Base-by-base conservation (phyloP, 1,140 invertebrate genomes). In the Apocrypta bakeri region DNA sequence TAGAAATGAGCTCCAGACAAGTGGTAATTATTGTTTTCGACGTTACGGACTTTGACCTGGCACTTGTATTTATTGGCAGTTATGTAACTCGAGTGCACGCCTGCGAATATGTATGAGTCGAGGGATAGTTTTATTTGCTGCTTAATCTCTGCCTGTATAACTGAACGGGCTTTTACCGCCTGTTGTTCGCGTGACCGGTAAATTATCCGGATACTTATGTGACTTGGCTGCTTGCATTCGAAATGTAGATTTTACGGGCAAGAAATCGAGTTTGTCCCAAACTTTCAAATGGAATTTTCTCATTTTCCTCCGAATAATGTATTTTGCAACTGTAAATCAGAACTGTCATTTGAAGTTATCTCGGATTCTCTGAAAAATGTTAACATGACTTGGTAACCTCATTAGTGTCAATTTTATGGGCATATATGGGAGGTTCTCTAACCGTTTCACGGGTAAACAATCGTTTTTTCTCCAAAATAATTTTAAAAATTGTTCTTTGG, bases 1-100 rank as follows among this genome's bases (percentile, higher is more conserved):
- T 82, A 78, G 31, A 83, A 85, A 82, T 31, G 83, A 64, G 83
- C 79, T 83, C 29, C 77, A 7, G 40, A 7, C 40, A 64, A 82
- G 83, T 78, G 85, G 84, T 86, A 85, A 85, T 87, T n/a, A n/a
- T n/a, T 86, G 85, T 85, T 85, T 85, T 81, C 79, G 27, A 72
- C 69, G 12, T 17, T 4, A n/a, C 33, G 21, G 63, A 2, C 24
- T 25, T 66, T 66, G 2, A 25, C 63, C n/a, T 66, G 24, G 24
- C 25, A 27, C 31, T 31, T 40, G n/a, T 78, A 48, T 48, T 78
- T 78, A 78, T 78, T 78, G 37, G 37, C 63, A 68, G 31, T 78
- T 68, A 78, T 27, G 9, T n/a, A 21, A 6, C 48, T 3, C 48
- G 48, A 17, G 48, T 14, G 4, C n/a, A 17, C n/a, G 21, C n/a